phyloP scores from a whole-genome alignment of 1,140 invertebrate genomes.

The Eubasilissa regina region DNA sequence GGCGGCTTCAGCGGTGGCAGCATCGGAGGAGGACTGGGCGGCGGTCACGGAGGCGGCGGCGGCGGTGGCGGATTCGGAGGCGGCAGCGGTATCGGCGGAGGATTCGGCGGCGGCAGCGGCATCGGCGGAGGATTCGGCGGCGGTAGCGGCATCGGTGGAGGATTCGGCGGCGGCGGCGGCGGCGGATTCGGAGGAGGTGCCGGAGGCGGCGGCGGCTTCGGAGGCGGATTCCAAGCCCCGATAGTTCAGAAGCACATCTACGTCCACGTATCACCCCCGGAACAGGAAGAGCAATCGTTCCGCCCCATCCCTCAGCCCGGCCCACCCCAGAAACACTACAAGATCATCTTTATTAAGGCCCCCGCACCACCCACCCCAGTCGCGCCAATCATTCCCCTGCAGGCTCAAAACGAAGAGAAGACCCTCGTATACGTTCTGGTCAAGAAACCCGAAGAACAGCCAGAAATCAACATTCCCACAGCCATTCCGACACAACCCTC shows the following conservation, averaged over 20 bases:
- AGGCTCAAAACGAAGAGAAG: slow-evolving; percentile 82
- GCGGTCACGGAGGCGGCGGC: slow-evolving; percentile 58
- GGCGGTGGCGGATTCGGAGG: slow-evolving; percentile 62
- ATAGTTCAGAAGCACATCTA: slow-evolving; percentile 72
- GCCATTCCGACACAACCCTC: slow-evolving; percentile 81
- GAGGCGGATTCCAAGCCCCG: no score
- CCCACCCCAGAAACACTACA: slow-evolving; percentile 85
- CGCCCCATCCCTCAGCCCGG: slow-evolving; percentile 57
- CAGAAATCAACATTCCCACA: slow-evolving; percentile 83
- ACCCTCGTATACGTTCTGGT: slow-evolving; percentile 89
- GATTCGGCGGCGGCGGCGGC: no score
- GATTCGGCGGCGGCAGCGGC: slow-evolving; percentile 55
- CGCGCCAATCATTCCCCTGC: slow-evolving; percentile 76
- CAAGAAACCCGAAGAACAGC: slow-evolving; percentile 84
- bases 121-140: slow-evolving; percentile 56
- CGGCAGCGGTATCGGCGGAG: slow-evolving; percentile 48
- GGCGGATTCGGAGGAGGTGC: no score
- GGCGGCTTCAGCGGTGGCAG: slow-evolving; percentile 57
- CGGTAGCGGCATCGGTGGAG: no score
- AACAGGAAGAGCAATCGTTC: slow-evolving; percentile 62
- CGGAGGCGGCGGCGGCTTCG: no score
- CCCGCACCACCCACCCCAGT: slow-evolving; percentile 79
- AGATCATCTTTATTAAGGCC: slow-evolving; percentile 91
- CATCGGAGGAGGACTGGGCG: slow-evolving; percentile 56
- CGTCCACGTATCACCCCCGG: slow-evolving; percentile 76